Evolutionary conservation across 92 coral and sea anemone species (phyloP), one percentile per base, ranked within the genome.

Genomic region (Heteractis magnifica): DNA sequence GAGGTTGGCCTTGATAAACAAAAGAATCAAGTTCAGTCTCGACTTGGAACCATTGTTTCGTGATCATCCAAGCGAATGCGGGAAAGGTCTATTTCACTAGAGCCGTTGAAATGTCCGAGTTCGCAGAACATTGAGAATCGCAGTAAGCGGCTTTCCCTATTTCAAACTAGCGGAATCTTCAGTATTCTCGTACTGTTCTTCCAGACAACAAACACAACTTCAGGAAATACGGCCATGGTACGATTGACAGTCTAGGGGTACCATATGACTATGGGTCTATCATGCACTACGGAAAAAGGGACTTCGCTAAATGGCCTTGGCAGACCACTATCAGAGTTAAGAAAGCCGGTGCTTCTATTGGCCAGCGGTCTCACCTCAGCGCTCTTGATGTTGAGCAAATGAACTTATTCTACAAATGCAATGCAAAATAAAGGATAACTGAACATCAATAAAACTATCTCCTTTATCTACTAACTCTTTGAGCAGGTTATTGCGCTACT

Each of bases 191-290:
- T 16, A 64, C 52, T 58, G 16, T 26, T 52, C 34, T 76, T 49
- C 5, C 82, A 94, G 98, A 90, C 23, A 77, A 85, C 84, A 92
- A 90, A 73, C 91, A 88, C 89, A 95, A 95, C 84, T 95, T 95
- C 82, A 89, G 88, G 6, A 95, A 92, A 79, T 95, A 95, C 85
- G 92, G 92, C 21, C 96, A 91, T 53, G 91, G 93, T 5, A 70
- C 75, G 56, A 90, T 94, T 65, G 93, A 94, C 90, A 88, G 94
- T 77, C 85, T 92, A 52, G 96, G 96, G 3, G 94, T 94, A 59
- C 92, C 91, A 20, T 94, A 94, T 59, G 98, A 94, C 89, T 94
- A 92, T 77, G 97, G 96, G 18, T 94, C 98, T 81, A 94, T 94
- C 65, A 92, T 94, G 98, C 96, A 94, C 81, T 94, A 94, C 84